Percentiles rank a stretch among this genome's conserved stretches.
These are phyloP conservation scores for Ellobium chinense DNA, from an alignment of 2,888 invertebrate species.

Conservation along the genomic window DNA sequence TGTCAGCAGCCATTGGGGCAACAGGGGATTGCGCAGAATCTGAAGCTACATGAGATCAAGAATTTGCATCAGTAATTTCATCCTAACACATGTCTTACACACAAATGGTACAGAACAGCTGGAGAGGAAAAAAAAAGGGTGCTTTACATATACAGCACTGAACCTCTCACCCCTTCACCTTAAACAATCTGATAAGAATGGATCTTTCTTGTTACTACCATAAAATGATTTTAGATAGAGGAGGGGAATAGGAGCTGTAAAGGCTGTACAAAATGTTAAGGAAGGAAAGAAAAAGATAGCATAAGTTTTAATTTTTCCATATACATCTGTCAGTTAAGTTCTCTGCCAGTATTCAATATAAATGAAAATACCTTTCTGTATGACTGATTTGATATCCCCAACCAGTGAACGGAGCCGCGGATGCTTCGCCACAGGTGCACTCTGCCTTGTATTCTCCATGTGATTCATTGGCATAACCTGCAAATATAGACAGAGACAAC, in stretches of 20 bases:
- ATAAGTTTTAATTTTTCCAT: background rate
- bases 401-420: conserved; percentile 38
- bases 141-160: too few relatives aligned
- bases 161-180: too few relatives aligned
- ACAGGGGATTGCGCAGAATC: conserved; percentile 72
- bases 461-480: conserved; percentile 49
- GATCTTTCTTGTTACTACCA: too few relatives aligned
- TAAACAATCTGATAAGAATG: too few relatives aligned
- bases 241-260: background rate
- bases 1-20: conserved; percentile 70
- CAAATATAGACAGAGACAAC: too few relatives aligned
- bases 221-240: too few relatives aligned
- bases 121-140: too few relatives aligned
- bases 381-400: conserved; percentile 35
- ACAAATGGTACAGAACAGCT: too few relatives aligned
- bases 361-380: conserved; percentile 27
- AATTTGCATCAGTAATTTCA: too few relatives aligned
- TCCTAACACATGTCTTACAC: too few relatives aligned
- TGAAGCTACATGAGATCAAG: too few relatives aligned
- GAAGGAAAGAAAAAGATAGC: background rate
- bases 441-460: conserved; percentile 24
- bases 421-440: conserved; percentile 17
- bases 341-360: background rate
- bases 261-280: background rate
- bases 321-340: background rate